Evolutionary conservation across 1,140 invertebrate species (phyloP), one percentile per base, ranked within the genome.

Genomic region (Antheraea mylitta): DNA sequence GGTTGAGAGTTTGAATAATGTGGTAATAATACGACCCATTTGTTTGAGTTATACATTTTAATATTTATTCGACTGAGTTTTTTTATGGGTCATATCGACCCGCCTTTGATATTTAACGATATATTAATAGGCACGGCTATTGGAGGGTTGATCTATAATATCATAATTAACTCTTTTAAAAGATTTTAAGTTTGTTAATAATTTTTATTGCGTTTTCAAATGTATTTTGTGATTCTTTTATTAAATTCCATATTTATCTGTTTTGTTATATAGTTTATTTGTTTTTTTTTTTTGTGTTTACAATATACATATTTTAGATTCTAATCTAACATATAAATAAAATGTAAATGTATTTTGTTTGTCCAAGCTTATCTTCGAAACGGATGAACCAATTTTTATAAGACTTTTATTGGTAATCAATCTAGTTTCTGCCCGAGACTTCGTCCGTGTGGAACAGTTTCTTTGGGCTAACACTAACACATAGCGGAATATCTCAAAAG

Each of bases 141-240:
- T 22, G 60, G 22, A 69, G 68, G 72, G 74, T 78, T 86, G 85
- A 87, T 85, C 75, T 82, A 87, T 72, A 83, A 85, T 79, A 77
- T 85, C 81, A 81, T 86, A 85, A 86, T 86, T 85, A 86, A 85
- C 79, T 53, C 16, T 0, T 16, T 11, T 16, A 16, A 59, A 36
- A 73, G 61, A 70, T 71, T 60, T 16, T 16, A 53, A n/a, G 11
- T 53, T 53, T 6, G 16, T 6, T 13, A 16, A 53, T 13, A 16
- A 53, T 53, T n/a, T 53, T 53, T 13, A 53, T 53, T 6, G 45
- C 8, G 38, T 42, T 42, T 9, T 42, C 8, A 53, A 53, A 53
- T 53, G 45, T 11, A 16, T 16, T 53, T n/a, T 53, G 11, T n/a
- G 45, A 53, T 53, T 53, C 45, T 53, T 53, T 16, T 53, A 53